Conservation (phyloP, 2,797 vertebrate genomes). For the Pangasius larnaudii region DNA sequence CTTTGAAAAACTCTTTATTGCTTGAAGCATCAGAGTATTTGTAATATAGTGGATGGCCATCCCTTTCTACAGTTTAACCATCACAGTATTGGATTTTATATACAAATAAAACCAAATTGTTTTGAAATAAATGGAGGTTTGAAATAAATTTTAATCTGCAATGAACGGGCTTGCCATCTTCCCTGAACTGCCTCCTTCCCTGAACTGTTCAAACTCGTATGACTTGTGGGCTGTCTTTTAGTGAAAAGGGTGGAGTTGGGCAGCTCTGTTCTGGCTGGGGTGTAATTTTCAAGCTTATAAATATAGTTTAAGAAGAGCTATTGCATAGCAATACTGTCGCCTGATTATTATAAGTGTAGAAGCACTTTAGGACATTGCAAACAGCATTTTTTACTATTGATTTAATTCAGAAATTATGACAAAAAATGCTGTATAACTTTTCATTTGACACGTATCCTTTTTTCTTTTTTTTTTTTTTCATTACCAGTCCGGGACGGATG, state of each 20-base stretch:
- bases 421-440: not conserved
- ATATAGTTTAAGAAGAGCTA: not conserved
- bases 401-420: not conserved
- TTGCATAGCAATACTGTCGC: not conserved
- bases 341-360: not conserved
- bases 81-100: not conserved
- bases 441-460: not conserved
- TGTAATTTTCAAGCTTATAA: not conserved
- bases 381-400: not conserved
- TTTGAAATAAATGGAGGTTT: not conserved
- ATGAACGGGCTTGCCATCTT: constrained; percentile 37
- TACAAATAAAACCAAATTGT: not conserved
- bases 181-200: not conserved
- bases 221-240: not conserved
- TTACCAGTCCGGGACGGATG: constrained; percentile 81
- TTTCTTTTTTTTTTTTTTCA: constrained; percentile 7
- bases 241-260: not conserved
- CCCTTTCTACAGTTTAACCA: constrained; percentile 5
- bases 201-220: not conserved
- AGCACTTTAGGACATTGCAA: not conserved
- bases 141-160: not conserved
- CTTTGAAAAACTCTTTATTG: not conserved
- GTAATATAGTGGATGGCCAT: not conserved
- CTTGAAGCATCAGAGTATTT: not conserved
- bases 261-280: not conserved